These are phyloP conservation scores for Ascaphus truei DNA, from an alignment of 2,113 vertebrate species.

Conservation along the genomic window DNA sequence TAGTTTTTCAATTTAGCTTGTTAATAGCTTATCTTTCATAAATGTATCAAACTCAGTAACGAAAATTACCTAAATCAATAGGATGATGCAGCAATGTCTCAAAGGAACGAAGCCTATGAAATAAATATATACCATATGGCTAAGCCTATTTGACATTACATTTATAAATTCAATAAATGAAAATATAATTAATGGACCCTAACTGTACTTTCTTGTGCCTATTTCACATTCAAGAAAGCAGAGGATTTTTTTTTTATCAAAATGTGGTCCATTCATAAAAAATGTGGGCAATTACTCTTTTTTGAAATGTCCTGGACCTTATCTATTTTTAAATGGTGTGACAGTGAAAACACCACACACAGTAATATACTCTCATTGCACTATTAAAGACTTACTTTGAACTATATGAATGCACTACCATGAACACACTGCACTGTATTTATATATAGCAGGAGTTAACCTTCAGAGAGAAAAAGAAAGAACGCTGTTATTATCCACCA, in stretches of 20 bases:
- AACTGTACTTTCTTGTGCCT: constrained; percentile 60
- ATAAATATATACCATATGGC: constrained; percentile 67
- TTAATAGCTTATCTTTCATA: constrained; percentile 73
- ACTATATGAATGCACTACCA: no score
- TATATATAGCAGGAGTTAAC: no score
- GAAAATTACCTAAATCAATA: constrained; percentile 72
- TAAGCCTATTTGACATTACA: constrained; percentile 59
- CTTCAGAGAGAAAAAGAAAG: no score
- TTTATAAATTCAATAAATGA: constrained; percentile 73
- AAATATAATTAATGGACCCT: constrained; percentile 66
- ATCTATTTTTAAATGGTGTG: not conserved
- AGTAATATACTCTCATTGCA: not conserved
- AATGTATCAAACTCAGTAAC: constrained; percentile 68
- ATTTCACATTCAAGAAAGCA: constrained; percentile 58
- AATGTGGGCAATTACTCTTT: not conserved
- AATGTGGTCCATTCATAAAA: accelerated
- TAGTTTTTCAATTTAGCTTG: constrained; percentile 74
- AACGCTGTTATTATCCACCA: no score
- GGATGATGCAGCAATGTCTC: constrained; percentile 62
- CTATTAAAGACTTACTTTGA: no score
- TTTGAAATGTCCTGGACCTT: not conserved
- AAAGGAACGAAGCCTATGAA: constrained; percentile 68
- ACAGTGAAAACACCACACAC: not conserved
- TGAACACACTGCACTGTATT: no score
- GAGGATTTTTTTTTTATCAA: constrained; percentile 46